Evolutionary conservation across 2,797 vertebrate genomes (phyloP).

Genomic region (Peromyscus melanophrys): DNA sequence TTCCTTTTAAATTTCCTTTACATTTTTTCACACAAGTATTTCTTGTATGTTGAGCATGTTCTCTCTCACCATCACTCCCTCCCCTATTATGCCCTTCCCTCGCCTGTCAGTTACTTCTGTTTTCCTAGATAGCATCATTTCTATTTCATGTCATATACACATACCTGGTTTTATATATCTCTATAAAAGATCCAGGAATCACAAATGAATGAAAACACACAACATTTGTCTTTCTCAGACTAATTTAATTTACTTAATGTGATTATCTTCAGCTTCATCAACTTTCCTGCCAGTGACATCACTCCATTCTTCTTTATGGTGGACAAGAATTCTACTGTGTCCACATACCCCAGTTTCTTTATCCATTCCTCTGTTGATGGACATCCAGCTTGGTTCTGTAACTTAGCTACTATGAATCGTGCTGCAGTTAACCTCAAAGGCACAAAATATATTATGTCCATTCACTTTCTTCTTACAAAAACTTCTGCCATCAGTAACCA

Average conservation of each 20-base stretch:
- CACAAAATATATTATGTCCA: not conserved
- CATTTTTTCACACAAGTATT: not conserved
- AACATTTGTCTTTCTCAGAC: not conserved
- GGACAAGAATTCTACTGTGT: not conserved
- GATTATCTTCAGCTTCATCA: not conserved
- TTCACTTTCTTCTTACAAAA: not conserved
- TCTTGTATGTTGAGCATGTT: not conserved
- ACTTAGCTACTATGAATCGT: not conserved
- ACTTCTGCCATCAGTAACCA: not conserved
- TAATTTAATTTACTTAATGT: not conserved
- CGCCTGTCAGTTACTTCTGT: not conserved
- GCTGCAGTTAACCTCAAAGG: not conserved
- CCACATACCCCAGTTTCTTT: not conserved
- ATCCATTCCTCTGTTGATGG: not conserved
- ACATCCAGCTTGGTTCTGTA: not conserved
- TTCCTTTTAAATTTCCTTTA: not conserved
- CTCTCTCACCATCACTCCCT: accelerated
- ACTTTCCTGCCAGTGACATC: not conserved
- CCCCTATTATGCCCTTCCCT: not conserved
- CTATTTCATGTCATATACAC: not conserved
- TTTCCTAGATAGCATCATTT: not conserved
- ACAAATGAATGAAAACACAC: not conserved
- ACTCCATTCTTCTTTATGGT: not conserved
- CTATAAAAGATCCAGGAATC: not conserved
- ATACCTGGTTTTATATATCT: not conserved